phyloP scores from a whole-genome alignment of 2,113 vertebrate species.

The Condylura cristata region DNA sequence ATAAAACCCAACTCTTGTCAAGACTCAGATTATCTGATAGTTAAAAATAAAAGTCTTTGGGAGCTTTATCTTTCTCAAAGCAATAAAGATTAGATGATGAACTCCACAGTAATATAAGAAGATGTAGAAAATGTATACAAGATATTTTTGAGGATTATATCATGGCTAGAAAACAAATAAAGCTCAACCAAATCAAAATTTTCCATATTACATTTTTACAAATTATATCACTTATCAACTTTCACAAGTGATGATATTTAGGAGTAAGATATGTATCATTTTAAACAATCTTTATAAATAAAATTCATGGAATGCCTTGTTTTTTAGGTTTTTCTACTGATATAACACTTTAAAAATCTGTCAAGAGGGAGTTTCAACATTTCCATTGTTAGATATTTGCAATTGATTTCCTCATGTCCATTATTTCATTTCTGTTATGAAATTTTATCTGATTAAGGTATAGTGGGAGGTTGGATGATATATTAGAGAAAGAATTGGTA shows the following conservation, averaged over 20 bases:
- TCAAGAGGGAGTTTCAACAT: not conserved
- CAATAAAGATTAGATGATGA: not conserved
- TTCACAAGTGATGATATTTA: not conserved
- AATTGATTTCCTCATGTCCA: not conserved
- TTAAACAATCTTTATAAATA: not conserved
- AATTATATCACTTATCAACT: not conserved
- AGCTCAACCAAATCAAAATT: not conserved
- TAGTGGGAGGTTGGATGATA: not conserved
- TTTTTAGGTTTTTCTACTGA: not conserved
- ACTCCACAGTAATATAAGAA: not conserved
- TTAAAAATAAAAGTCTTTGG: not conserved
- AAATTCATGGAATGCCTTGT: not conserved
- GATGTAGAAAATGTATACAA: not conserved
- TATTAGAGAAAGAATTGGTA: not conserved
- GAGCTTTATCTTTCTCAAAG: not conserved
- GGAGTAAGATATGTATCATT: not conserved
- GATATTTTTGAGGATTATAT: not conserved
- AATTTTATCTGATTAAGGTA: not conserved
- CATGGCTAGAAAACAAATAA: not conserved
- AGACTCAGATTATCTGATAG: not conserved
- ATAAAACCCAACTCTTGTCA: not conserved
- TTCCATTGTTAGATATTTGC: not conserved
- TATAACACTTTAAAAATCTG: not conserved
- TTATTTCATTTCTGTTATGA: not conserved
- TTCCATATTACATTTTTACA: not conserved